A percentile compares a stretch with the other conserved stretches of the same genome.
These are phyloP conservation scores for Luffia ferchaultella DNA, from an alignment of 2,888 invertebrate species.

Conservation along the genomic window DNA sequence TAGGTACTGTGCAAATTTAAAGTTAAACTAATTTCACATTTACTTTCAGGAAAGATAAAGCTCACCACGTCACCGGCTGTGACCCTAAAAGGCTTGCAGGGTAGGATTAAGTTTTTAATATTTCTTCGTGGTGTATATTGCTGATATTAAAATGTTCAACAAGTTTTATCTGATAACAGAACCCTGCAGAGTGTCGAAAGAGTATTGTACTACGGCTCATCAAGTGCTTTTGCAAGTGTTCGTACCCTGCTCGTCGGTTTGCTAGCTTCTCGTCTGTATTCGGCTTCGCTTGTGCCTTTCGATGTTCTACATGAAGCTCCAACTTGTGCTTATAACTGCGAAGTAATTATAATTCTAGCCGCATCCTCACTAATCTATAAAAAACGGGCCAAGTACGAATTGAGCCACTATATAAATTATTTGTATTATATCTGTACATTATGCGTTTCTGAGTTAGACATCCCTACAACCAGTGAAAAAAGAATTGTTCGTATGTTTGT, in stretches of 20 bases:
- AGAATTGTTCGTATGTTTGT: too few relatives aligned
- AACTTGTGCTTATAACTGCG: constrained; percentile 57
- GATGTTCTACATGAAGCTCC: constrained; percentile 64
- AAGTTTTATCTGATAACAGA: neutral
- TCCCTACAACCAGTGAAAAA: too few relatives aligned
- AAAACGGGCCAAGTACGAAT: neutral
- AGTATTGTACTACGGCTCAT: constrained; percentile 62
- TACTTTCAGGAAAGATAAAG: neutral
- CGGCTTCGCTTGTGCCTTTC: constrained; percentile 50
- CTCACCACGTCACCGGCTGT: neutral
- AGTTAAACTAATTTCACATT: too few relatives aligned
- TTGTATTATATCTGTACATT: too few relatives aligned
- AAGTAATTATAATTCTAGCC: too few relatives aligned
- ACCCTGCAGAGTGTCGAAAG: constrained; percentile 33
- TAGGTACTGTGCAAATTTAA: too few relatives aligned
- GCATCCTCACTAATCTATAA: too few relatives aligned
- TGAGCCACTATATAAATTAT: too few relatives aligned
- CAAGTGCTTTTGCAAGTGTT: constrained; percentile 60
- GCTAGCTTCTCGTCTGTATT: constrained; percentile 58
- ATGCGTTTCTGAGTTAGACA: too few relatives aligned
- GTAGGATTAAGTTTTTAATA: neutral
- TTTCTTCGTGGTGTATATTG: neutral
- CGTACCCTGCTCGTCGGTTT: constrained; percentile 67
- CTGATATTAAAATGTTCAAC: neutral
- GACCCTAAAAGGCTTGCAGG: neutral